A percentile compares a stretch with the other conserved stretches of the same genome.
Conservation (phyloP, 2,888 invertebrate species). For the Synergus laeviventris region DNA sequence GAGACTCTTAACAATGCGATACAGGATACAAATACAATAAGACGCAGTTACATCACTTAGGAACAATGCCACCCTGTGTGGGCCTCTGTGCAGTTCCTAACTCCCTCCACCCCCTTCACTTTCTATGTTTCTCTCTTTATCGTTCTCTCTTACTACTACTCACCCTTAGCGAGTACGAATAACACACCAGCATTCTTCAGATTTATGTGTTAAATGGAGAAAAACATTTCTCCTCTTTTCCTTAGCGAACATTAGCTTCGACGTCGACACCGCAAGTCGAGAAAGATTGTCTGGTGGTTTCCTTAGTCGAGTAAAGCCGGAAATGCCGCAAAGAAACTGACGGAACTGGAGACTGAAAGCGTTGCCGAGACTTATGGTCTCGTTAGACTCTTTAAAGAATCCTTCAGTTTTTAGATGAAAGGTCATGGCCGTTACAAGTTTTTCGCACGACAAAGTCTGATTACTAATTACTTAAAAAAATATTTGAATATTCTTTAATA, state of each 20-base stretch:
- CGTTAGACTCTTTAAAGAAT: constrained; percentile 18
- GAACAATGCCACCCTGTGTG: constrained; percentile 70
- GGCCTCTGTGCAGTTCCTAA: constrained; percentile 37
- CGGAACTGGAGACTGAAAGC: constrained; percentile 54
- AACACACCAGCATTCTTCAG: constrained; percentile 56
- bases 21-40: constrained; percentile 77
- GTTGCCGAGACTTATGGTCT: constrained; percentile 55
- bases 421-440: constrained; percentile 46
- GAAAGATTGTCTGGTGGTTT: constrained; percentile 57
- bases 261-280: constrained; percentile 54
- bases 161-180: constrained; percentile 23
- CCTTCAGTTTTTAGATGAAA: constrained; percentile 14
- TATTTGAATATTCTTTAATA: too few species aligned
- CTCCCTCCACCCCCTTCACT: background rate
- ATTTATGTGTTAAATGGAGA: constrained; percentile 76
- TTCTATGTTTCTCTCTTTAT: constrained; percentile 43
- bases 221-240: constrained; percentile 70
- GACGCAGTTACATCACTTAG: constrained; percentile 77
- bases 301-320: constrained; percentile 54
- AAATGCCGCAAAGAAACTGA: constrained; percentile 46
- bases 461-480: background rate
- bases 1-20: constrained; percentile 75
- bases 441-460: constrained; percentile 46
- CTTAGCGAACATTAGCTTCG: constrained; percentile 49
- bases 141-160: constrained; percentile 24